Conservation (phyloP, 92 coral and sea anemone species). For the Actinernus sp. region DNA sequence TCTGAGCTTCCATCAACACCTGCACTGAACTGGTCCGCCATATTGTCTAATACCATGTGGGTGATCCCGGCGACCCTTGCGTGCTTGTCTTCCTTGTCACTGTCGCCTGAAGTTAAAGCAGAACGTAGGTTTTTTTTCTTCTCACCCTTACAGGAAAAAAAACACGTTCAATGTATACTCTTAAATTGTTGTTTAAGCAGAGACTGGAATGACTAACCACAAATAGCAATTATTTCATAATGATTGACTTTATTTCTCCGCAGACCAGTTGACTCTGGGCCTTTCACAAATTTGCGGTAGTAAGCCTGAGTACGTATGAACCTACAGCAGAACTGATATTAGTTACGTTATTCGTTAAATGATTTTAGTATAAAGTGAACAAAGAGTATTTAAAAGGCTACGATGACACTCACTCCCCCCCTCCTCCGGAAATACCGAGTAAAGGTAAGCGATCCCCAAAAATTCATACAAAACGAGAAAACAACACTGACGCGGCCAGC, state of each 20-base stretch:
- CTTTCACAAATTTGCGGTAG: not conserved
- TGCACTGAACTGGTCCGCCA: constrained; percentile 90
- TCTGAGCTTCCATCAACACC: constrained; percentile 81
- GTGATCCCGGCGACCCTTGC: constrained; percentile 61
- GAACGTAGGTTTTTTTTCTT: too few species aligned
- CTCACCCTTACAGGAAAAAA: too few species aligned
- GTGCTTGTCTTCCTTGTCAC: too few species aligned
- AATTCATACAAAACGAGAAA: too few species aligned
- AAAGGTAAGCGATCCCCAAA: not conserved
- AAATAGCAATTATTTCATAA: not conserved
- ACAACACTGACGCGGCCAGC: not conserved
- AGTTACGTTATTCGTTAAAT: too few species aligned
- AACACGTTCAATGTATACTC: too few species aligned
- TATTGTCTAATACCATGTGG: constrained; percentile 83
- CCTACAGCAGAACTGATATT: too few species aligned
- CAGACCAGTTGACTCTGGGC: not conserved
- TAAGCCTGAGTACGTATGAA: not conserved
- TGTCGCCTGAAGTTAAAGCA: constrained; percentile 27
- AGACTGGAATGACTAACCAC: not conserved
- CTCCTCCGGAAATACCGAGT: not conserved
- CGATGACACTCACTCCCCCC: not conserved
- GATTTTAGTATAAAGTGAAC: not conserved
- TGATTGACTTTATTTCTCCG: not conserved
- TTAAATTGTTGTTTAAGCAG: not conserved
- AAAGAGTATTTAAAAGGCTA: not conserved